Conservation (phyloP, 2,888 invertebrate species). For the Amblyjoppa fuscipennis region DNA sequence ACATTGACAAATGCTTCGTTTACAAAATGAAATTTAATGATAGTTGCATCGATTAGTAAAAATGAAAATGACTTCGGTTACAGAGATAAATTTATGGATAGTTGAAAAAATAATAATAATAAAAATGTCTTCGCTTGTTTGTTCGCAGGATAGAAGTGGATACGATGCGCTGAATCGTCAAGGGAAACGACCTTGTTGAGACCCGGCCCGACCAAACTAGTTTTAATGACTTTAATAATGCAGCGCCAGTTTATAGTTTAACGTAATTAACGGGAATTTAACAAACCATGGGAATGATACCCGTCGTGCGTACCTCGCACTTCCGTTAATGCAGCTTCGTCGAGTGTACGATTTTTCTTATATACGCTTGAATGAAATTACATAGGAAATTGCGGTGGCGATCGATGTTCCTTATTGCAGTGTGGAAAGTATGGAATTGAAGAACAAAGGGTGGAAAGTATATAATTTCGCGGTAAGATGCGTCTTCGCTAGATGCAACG, state of each 20-base stretch:
- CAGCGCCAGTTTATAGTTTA: conserved; percentile 41
- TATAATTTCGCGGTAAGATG: conserved; percentile 5
- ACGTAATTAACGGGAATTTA: conserved; percentile 55
- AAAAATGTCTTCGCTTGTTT: neutral
- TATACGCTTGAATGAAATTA: conserved; percentile 29
- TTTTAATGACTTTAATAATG: conserved; percentile 57
- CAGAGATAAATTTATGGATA: neutral
- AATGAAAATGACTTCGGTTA: neutral
- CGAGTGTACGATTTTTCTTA: conserved; percentile 46
- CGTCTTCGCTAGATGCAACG: neutral
- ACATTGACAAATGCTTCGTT: neutral
- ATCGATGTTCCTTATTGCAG: conserved; percentile 21
- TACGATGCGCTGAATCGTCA: conserved; percentile 31
- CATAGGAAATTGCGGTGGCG: conserved; percentile 35
- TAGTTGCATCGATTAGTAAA: neutral
- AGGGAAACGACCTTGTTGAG: conserved; percentile 63
- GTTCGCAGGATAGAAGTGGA: neutral
- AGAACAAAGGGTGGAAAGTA: conserved; percentile 52
- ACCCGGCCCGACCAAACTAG: conserved; percentile 46
- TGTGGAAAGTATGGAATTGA: conserved; percentile 45
- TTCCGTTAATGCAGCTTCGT: conserved; percentile 34
- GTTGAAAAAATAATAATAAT: neutral
- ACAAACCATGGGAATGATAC: conserved; percentile 58
- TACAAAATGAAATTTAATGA: neutral
- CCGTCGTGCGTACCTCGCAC: conserved; percentile 35